Conservation (phyloP, 2,888 invertebrate genomes). For the Arctia plantaginis region DNA sequence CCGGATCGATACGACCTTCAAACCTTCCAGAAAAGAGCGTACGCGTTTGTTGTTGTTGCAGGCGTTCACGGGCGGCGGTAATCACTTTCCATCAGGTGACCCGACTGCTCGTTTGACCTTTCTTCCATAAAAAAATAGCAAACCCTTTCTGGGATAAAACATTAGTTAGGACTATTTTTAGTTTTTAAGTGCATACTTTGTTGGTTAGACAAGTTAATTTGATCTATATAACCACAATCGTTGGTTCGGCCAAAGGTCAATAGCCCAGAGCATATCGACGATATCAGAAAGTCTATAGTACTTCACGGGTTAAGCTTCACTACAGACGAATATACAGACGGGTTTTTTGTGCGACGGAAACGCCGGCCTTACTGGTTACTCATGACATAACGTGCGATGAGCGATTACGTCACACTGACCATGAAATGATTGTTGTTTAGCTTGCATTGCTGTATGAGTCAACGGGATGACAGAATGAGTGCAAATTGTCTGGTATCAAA, state of each 20-base stretch:
- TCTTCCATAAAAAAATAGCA: too few species aligned
- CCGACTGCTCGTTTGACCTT: too few species aligned
- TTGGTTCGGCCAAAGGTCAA: background rate
- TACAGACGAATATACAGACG: conserved; percentile 8
- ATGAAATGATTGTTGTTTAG: background rate
- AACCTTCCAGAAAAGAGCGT: too few species aligned
- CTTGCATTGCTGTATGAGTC: conserved; percentile 6
- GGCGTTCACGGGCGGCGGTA: too few species aligned
- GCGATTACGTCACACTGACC: conserved; percentile 4
- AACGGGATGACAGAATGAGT: conserved; percentile 8
- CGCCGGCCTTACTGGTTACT: conserved; percentile 57
- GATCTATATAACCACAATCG: background rate
- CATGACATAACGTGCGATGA: conserved; percentile 57
- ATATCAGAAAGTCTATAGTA: background rate
- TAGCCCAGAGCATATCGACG: background rate
- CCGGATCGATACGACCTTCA: too few species aligned
- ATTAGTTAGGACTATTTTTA: too few species aligned
- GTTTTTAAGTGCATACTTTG: background rate
- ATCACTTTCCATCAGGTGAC: too few species aligned
- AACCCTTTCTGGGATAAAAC: too few species aligned
- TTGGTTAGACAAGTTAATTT: background rate
- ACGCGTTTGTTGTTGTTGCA: too few species aligned
- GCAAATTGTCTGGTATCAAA: background rate
- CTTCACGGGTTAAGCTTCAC: background rate
- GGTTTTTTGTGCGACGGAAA: conserved; percentile 51